Percentiles rank a stretch among this genome's conserved stretches.
phyloP scores from a whole-genome alignment of 2,113 vertebrate species.

The Anseranas semipalmata region DNA sequence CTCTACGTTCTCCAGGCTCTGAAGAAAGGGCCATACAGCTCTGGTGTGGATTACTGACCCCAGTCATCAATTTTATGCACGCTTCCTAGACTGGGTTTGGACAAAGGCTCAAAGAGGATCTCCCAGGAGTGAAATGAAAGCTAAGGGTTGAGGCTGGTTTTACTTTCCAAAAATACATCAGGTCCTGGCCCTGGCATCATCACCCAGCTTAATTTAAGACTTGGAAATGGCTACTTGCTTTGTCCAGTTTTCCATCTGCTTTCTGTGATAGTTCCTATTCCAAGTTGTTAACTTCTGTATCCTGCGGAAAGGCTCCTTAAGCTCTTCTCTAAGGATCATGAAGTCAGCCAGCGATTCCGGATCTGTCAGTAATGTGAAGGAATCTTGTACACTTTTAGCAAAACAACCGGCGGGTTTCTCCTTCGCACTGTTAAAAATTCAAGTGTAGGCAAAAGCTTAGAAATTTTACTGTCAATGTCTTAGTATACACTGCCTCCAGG shows the following conservation, averaged over 20 bases:
- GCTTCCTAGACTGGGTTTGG: neutral
- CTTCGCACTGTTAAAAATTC: neutral
- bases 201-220: neutral
- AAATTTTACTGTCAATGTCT: neutral
- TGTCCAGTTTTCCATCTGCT: neutral
- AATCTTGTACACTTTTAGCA: neutral
- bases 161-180: neutral
- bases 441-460: neutral
- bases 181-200: neutral
- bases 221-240: neutral
- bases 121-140: neutral
- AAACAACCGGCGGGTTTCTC: neutral
- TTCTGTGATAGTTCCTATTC: neutral
- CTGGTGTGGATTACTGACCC: neutral
- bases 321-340: neutral
- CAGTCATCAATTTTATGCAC: neutral
- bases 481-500: neutral
- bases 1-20: fast-evolving
- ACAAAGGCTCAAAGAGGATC: neutral
- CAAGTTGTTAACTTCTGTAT: neutral
- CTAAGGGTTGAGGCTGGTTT: neutral
- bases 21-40: neutral
- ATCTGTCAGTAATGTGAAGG: neutral
- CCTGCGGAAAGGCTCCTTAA: neutral
- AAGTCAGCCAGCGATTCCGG: neutral